Evolutionary conservation across 2,797 vertebrate genomes (phyloP), one percentile per base, ranked within the genome.

Genomic region (Nyctibius grandis): DNA sequence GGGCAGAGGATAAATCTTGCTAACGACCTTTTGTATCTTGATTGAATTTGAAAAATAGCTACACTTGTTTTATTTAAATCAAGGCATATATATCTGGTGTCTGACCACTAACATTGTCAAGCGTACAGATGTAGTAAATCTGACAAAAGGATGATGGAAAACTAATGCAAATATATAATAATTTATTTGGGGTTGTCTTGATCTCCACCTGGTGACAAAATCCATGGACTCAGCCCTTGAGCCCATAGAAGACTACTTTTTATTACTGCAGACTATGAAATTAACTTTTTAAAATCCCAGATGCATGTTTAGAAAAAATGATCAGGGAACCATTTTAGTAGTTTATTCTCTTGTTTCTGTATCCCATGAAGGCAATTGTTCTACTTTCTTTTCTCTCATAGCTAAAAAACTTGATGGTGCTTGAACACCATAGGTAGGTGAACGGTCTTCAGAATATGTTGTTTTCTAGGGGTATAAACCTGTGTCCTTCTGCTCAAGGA

Each of bases 41-140:
- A 65, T 68, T 90, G 85, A 72, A 75, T 95, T 86, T 88, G 89
- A 93, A 75, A 90, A 93, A 93, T 61, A 78, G 69, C 76, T 88
- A 61, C 76, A 63, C 91, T 96, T 91, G 61, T 93, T 95, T 91
- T 91, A 89, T 93, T 95, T 95, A 86, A 95, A 94, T 88, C 73
- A 64, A 91, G 79, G 72, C 50, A 38, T 64, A 53, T 81, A 33
- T 90, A 61, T 88, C 68, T 93, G 51, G 29, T 89, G 75, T 73
- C 83, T 91, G 78, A 59, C 91, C 68, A 44, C 91, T 94, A 92
- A 85, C 60, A 42, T 85, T 60, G 70, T 85, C 64, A 6, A 81
- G 80, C 2, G 0, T 64, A 19, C 61, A 76, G 69, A 68, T 78
- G 50, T 81, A 87, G 59, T 90, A 88, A 94, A 91, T 91, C 86